These are phyloP conservation scores for Allygus modestus DNA, from an alignment of 2,888 invertebrate species.

Conservation along the genomic window DNA sequence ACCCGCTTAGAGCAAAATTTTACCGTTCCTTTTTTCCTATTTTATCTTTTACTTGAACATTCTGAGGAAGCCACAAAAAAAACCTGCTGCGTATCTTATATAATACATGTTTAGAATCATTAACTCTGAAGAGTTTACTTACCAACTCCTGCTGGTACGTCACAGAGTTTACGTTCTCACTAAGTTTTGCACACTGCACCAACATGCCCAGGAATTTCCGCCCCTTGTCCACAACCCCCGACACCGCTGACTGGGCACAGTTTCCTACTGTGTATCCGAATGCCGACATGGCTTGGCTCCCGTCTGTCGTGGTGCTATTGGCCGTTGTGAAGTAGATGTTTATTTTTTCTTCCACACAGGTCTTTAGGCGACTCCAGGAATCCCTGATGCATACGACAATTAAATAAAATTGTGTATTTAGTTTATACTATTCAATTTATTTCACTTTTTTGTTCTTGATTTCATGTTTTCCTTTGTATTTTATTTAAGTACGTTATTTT, in stretches of 20 bases:
- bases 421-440: too few species aligned
- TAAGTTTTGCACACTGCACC: conserved; percentile 23
- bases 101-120: too few species aligned
- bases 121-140: too few species aligned
- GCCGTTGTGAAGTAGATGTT: conserved; percentile 30
- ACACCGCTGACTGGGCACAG: neutral
- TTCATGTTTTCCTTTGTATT: too few species aligned
- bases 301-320: neutral
- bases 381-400: neutral
- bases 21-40: too few species aligned
- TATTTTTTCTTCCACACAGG: neutral
- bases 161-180: neutral
- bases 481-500: too few species aligned
- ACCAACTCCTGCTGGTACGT: conserved; percentile 25
- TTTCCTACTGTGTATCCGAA: neutral
- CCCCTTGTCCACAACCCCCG: neutral
- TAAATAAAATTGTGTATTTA: too few species aligned
- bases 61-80: too few species aligned
- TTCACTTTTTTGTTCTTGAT: too few species aligned
- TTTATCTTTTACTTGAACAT: too few species aligned
- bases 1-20: too few species aligned
- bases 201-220: neutral
- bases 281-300: neutral
- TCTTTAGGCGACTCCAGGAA: neutral
- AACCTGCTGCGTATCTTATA: too few species aligned